Evolutionary conservation across 2,888 invertebrate species (phyloP), one percentile per base, ranked within the genome.

Genomic region (Protonemura montana): DNA sequence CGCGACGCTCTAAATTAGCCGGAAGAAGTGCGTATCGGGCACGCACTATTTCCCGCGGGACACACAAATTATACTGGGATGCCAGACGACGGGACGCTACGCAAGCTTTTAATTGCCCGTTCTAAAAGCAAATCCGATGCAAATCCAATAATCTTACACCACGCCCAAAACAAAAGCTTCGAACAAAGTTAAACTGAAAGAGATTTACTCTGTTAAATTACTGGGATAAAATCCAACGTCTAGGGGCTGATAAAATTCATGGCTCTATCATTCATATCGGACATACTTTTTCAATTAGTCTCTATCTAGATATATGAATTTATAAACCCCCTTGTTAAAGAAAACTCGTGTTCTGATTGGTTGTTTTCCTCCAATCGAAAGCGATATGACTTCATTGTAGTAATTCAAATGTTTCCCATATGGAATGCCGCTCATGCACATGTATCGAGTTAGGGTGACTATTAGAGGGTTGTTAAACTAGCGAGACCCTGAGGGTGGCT

Each of bases 401-500:
- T 82, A 82, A 82, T 82, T 82, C 82, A 21, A 82, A 82, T 30
- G 30, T 82, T 30, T 5, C n/a, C 82, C 82, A 82, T 82, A 82
- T 82, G 82, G 82, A 82, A 82, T 82, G 82, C 29, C 2, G 78
- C n/a, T n/a, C 27, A 21, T 78, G 78, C 78, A 78, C 27, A 78
- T 78, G 78, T 78, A 78, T 78, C 78, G 82, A 82, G 82, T 82
- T 82, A 82, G 82, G 82, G 82, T 82, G 82, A 30, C 82, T 82
- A 82, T 82, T 82, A 82, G 82, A 82, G 82, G 82, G 82, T 82
- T 82, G 82, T 82, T 82, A 30, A 25, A 82, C 78, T 59, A 78
- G 78, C 35, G 35, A 25, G 35, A 26, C 82, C 82, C 35, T 3
- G 82, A 35, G 82, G 82, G 82, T 82, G 82, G 82, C 82, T 82